These are phyloP conservation scores for Xestia sexstrigata DNA, from an alignment of 2,888 invertebrate genomes.

Conservation along the genomic window DNA sequence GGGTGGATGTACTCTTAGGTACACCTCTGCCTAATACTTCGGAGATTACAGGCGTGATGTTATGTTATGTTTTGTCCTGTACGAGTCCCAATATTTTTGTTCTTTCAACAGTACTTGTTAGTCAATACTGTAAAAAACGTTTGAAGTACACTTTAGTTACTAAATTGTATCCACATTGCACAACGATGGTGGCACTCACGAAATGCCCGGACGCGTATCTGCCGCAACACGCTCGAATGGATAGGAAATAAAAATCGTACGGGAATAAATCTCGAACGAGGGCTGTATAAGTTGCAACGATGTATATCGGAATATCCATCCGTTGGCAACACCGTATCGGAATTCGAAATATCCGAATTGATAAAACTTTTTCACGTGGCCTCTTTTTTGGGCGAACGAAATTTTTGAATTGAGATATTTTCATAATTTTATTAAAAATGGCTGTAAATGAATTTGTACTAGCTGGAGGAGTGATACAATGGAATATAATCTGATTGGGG, in stretches of 20 bases:
- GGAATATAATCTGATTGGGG: neutral
- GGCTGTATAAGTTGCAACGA: conserved; percentile 69
- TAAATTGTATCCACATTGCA: conserved; percentile 38
- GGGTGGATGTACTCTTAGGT: too few relatives aligned
- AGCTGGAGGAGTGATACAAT: neutral
- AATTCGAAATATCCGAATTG: conserved; percentile 56
- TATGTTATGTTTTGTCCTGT: neutral
- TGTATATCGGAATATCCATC: conserved; percentile 59
- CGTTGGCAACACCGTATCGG: conserved; percentile 52
- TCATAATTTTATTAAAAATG: conserved; percentile 26
- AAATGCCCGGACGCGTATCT: conserved; percentile 60
- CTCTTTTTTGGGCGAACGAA: conserved; percentile 22
- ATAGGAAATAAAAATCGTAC: conserved; percentile 75
- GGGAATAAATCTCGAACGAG: conserved; percentile 72
- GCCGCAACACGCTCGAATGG: conserved; percentile 67
- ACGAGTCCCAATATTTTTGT: neutral
- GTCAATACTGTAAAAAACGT: neutral
- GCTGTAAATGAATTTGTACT: conserved; percentile 3
- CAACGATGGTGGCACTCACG: conserved; percentile 54
- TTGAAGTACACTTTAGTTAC: conserved; percentile 17
- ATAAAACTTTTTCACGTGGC: conserved; percentile 43
- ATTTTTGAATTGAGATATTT: conserved; percentile 31
- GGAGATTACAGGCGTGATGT: too few relatives aligned
- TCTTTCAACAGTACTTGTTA: neutral
- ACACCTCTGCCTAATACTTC: too few relatives aligned